Base-by-base conservation (phyloP, 2,797 vertebrate genomes). In the Cheirogaleus major region DNA sequence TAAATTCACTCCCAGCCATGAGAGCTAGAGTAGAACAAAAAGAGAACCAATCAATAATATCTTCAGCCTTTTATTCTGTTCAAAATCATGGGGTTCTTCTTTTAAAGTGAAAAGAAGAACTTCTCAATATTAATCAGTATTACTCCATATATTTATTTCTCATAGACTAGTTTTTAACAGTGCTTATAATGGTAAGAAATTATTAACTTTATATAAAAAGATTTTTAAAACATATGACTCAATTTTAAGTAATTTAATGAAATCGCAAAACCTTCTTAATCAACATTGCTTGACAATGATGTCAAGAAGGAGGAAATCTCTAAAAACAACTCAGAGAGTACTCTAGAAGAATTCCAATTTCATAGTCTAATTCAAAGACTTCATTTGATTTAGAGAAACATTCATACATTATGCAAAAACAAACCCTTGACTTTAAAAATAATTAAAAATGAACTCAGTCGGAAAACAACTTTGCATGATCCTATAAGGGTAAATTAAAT, bases 1-100 rank as follows among this genome's bases (percentile, higher is more conserved):
- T 27, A 98, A 61, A 93, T 99, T 99, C 83, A 99, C 72, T 97
- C 98, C 99, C 96, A 99, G 91, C 99, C 99, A 99, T 1, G 94
- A 41, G 81, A 99, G 72, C 99, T 99, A 81, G 81, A 97, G 97
- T n/a, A 89, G 61, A 98, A 82, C 1, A 32, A 70, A 76, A 97
- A 97, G 41, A 95, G 48, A 78, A 25, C 25, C 79, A 78, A 45
- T 98, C 95, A 98, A 78, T 97, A 75, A 38, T 6, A 55, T 18
- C 85, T 75, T 75, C 35, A 48, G 55, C 35, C 48, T 76, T 97
- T 96, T 13, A 83, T 87, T 91, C 50, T 57, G 41, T 48, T 65
- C 63, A 85, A 81, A 95, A 92, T 48, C 90, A 35, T 32, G 25
- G 25, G 7, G 30, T 82, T 97, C 79, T 93, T 93, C 75, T 85